Evolutionary conservation across 2,888 invertebrate genomes (phyloP), one percentile per base, ranked within the genome.

Genomic region (Acanthosepion esculentum): DNA sequence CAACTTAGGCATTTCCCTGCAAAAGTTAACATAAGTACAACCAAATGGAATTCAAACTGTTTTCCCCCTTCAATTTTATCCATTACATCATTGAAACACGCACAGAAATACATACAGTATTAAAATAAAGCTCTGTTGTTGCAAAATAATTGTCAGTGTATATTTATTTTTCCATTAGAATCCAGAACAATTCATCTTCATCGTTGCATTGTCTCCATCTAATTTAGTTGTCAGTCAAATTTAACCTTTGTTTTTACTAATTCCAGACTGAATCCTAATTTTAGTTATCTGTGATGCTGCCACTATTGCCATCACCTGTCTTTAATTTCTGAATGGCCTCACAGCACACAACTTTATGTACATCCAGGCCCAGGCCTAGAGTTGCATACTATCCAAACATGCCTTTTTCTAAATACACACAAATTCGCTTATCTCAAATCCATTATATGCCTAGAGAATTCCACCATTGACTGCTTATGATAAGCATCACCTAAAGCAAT

Each of bases 201-300:
- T 78, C 33, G 15, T n/a, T 78, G 59, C 59, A 59, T 78, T 78
- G 12, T 0, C n/a, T 33, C 20, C 78, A 78, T 78, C 78, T 78
- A 23, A 59, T 59, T 59, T 78, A 78, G 78, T 78, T 78, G n/a
- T 78, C n/a, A 78, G n/a, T 78, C 78, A 29, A 78, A 23, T 59
- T 59, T 59, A 59, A 78, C n/a, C n/a, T 78, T n/a, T 78, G 78
- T 78, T 78, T n/a, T 33, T 78, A 78, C 78, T 78, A 78, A 78
- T 78, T 78, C 78, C 78, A 78, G 18, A 33, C n/a, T 78, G 78
- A 78, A 29, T n/a, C 78, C 78, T 78, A 78, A 78, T 78, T 78
- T n/a, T n/a, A 78, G 18, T 78, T n/a, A 23, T 59, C 23, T 78
- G 78, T 78, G 78, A 78, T 78, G 78, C 78, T 78, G 78, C 78